Base-by-base conservation (phyloP, 2,797 vertebrate species). In the Mormyrops attenuatus region DNA sequence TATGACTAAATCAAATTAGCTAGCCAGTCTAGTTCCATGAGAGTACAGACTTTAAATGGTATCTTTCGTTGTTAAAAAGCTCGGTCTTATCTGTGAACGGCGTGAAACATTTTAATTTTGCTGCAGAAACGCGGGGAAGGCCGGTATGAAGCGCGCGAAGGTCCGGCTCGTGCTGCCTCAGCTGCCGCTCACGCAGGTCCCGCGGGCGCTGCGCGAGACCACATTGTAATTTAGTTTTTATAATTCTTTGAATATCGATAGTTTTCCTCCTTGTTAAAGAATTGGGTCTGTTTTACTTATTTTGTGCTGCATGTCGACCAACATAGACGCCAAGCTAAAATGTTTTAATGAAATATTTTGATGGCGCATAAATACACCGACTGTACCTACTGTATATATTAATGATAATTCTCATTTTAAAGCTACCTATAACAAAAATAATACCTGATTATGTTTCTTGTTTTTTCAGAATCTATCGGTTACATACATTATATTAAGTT, bases 161-260 rank as follows among this genome's bases (percentile, higher is more conserved):
- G 77, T 82, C 77, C 77, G 15, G 77, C 34, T 77, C 5, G 15
- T 5, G 34, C 69, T 7, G 34, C 15, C 34, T 77, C 69, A 30
- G 63, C 9, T 66, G 60, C 60, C 0, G 60, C 60, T 66, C 60
- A 3, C 9, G 60, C 26, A 66, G 5, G 5, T 77, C 34, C 69
- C 69, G 69, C 77, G 41, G 41, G 77, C 77, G 34, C 3, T 44
- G 22, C n/a, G n/a, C 41, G 20, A 47, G 41, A 47, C 41, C 77
- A 82, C 38, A 44, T 82, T 80, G 47, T 82, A 82, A 82, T 47
- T 82, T 82, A 44, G 77, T 82, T 82, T 82, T 82, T 47, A 82
- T 82, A 44, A 0, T 47, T 82, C 47, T 44, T 47, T 22, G 17
- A 8, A 80, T 47, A 22, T 82, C 7, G 20, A 22, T 82, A 47